Base-by-base conservation (phyloP, 2,113 vertebrate genomes). In the Apistogramma diplotaenia region DNA sequence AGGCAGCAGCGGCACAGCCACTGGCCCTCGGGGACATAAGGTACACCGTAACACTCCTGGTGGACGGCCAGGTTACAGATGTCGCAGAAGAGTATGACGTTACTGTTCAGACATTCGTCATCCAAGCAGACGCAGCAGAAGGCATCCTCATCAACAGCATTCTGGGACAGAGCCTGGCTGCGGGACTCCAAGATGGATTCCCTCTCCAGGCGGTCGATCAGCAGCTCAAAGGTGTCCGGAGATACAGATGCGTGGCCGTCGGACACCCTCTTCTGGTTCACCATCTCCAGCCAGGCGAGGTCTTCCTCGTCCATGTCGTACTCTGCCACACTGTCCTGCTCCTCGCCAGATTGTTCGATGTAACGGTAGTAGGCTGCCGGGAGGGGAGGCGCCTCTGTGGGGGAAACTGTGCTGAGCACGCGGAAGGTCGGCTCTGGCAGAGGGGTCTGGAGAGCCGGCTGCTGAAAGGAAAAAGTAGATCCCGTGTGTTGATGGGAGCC, bases 221-320 rank as follows among this genome's bases (percentile, higher is more conserved):
- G 93, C 77, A 98, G 93, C 92, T 99, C 98, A 67, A 99, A 99
- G 8, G 96, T 97, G 53, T 99, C 97, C 0, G 97, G 93, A 1
- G 97, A 95, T 55, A 99, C 95, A 0, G 93, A 91, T 35, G 96
- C 96, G 1, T 98, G 95, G 25, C 98, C 97, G 51, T 99, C 98
- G 0, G 90, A 95, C 55, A 94, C 96, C 19, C 98, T 95, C 91
- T 98, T 98, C 82, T 97, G 97, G 0, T 99, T 99, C 67, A 99
- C 95, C 95, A 99, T 99, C 83, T 99, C 97, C 82, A 99, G 94
- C 98, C 98, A 99, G 0, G 97, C 97, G 59, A 98, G 90, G 92
- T 99, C 98, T 89, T 98, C 97, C 91, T 99, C 98, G 4, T 99
- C 98, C 97, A 99, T 98, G 94, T 99, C 98, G 6, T 99, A 99